Conservation (phyloP, 1,140 invertebrate genomes). For the Drosophila lacertosa region DNA sequence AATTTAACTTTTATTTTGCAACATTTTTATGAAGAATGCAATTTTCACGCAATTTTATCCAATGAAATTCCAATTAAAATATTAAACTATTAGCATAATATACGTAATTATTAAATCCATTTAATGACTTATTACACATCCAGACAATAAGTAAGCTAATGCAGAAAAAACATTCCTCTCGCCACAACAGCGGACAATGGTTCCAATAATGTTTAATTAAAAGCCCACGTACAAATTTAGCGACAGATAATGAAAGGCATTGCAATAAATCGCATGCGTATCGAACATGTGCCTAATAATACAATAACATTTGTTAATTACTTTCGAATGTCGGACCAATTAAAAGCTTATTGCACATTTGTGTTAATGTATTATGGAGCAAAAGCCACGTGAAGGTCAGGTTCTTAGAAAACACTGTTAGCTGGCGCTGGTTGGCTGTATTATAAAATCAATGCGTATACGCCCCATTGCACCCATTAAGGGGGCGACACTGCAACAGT, state of each 20-base stretch:
- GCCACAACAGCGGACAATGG: not conserved
- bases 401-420: not conserved
- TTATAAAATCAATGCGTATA: conserved; percentile 5
- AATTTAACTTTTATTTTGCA: too few relatives aligned
- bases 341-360: conserved; percentile 31
- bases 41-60: too few relatives aligned
- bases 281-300: not conserved
- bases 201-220: conserved; percentile 6
- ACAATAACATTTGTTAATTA: conserved; percentile 35
- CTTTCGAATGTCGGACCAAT: conserved; percentile 44
- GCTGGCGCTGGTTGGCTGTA: not conserved
- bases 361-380: not conserved
- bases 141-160: too few relatives aligned
- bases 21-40: too few relatives aligned
- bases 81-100: too few relatives aligned
- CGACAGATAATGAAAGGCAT: not conserved
- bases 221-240: too few relatives aligned
- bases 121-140: too few relatives aligned
- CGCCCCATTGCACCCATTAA: conserved; percentile 4
- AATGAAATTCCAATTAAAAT: too few relatives aligned
- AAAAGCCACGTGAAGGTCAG: not conserved
- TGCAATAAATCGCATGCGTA: not conserved
- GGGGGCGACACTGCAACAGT: not conserved
- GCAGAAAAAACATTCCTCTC: too few relatives aligned
- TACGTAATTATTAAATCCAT: too few relatives aligned